Percentiles rank a stretch among this genome's conserved stretches.
These are phyloP conservation scores for Archilochus colubris DNA, from an alignment of 2,113 vertebrate genomes.

Conservation along the genomic window DNA sequence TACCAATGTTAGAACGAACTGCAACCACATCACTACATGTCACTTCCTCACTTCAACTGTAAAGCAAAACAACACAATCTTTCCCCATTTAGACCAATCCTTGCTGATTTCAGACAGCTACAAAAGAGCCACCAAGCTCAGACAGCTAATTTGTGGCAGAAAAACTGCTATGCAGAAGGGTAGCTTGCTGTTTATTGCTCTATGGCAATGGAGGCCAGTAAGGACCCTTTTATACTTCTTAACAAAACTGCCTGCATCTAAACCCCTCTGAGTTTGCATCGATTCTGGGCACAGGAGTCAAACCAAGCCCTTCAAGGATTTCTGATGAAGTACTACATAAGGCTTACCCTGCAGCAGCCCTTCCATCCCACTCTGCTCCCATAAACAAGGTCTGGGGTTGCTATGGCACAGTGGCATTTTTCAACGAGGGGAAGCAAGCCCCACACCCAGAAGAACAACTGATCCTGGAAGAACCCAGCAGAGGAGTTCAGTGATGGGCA, in stretches of 20 bases:
- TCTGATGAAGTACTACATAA: fast-evolving
- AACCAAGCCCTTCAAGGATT: neutral
- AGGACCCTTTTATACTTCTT: fast-evolving
- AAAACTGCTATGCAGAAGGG: neutral
- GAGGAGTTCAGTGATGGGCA: fast-evolving
- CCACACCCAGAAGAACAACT: too few relatives aligned
- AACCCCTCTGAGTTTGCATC: neutral
- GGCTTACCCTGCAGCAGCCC: neutral
- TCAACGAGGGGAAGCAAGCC: neutral
- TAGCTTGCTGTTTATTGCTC: fast-evolving
- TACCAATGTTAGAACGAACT: neutral
- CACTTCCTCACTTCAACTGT: neutral
- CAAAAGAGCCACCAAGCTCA: neutral
- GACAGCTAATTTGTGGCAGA: neutral
- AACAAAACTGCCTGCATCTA: neutral
- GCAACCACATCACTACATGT: neutral
- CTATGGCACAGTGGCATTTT: fast-evolving
- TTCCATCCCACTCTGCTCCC: fast-evolving
- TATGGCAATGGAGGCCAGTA: fast-evolving
- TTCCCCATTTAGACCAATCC: neutral
- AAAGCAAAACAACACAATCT: neutral
- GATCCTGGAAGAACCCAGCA: neutral
- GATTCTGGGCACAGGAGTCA: fast-evolving
- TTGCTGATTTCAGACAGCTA: neutral
- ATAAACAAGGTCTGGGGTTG: neutral